Evolutionary conservation across 2,888 invertebrate species (phyloP).

Genomic region (Microctonus hyperodae): DNA sequence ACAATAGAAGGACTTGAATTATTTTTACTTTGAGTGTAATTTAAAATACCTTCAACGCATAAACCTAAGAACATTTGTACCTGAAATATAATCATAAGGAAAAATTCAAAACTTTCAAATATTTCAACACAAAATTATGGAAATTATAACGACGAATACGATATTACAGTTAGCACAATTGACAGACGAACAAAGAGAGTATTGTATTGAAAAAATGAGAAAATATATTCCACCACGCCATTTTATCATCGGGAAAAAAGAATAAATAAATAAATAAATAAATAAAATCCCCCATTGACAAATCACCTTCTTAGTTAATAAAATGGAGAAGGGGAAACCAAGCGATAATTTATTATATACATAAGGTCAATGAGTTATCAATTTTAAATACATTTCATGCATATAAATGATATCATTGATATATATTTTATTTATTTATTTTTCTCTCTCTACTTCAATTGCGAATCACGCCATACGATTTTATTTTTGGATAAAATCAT

Average conservation of each 20-base stretch:
- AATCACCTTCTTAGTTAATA: background rate
- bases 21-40: too few relatives aligned
- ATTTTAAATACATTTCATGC: background rate
- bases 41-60: too few relatives aligned
- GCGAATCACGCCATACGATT: background rate
- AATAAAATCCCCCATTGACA: background rate
- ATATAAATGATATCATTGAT: background rate
- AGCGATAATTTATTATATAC: conserved; percentile 5
- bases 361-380: conserved; percentile 2
- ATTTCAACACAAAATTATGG: background rate
- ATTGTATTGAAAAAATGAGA: too few relatives aligned
- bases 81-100: background rate
- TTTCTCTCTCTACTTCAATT: background rate
- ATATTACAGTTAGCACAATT: background rate
- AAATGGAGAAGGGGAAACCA: background rate
- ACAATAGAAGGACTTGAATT: too few relatives aligned
- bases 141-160: too few relatives aligned
- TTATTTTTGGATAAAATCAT: background rate
- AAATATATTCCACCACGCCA: background rate
- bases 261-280: too few relatives aligned
- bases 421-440: background rate
- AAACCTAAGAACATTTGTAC: background rate
- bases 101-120: background rate
- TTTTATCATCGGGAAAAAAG: background rate
- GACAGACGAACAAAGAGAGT: background rate